Evolutionary conservation across 2,113 vertebrate genomes (phyloP), one percentile per base, ranked within the genome.

Genomic region (Channa argus): DNA sequence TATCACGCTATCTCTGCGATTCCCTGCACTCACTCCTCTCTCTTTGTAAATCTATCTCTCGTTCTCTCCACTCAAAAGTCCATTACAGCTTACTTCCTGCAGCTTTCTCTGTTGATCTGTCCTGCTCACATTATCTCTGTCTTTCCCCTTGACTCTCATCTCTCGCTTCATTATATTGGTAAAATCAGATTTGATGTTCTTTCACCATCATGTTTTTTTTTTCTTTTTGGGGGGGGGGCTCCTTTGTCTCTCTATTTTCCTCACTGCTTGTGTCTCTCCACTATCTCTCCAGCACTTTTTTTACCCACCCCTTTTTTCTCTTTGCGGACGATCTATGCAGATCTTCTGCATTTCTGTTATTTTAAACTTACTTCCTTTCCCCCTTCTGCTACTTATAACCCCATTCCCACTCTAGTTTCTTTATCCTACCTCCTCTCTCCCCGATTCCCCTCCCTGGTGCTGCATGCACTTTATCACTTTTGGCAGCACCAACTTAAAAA

Each of bases 401-500:
- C 66, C 36, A 2, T 34, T 39, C 9, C 63, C 56, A 11, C 38
- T 33, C 41, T 39, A 36, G 43, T 70, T 38, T 34, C 44, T n/a
- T 61, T 38, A 13, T 0, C 38, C 47, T 5, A 37, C 38, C 38
- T 7, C 43, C 54, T 38, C 39, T 61, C 63, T 58, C 37, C 44
- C 12, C 5, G 37, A 54, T 38, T 78, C 75, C 64, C 61, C 82
- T 56, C 33, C 44, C 72, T 14, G 41, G 71, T 68, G 52, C 83
- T 70, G 76, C 83, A 55, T 86, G 83, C 88, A 88, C 89, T 93
- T 92, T 79, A 93, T 94, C 90, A 92, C 89, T 82, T 91, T 90
- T 93, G 90, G 88, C 91, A 91, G 88, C 58, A 14, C 71, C 62
- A 85, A 85, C 84, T 86, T 92, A 87, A 90, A 86, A 88, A 88